Evolutionary conservation across 1,140 invertebrate genomes (phyloP).

Genomic region (Macrobrachium rosenbergii): DNA sequence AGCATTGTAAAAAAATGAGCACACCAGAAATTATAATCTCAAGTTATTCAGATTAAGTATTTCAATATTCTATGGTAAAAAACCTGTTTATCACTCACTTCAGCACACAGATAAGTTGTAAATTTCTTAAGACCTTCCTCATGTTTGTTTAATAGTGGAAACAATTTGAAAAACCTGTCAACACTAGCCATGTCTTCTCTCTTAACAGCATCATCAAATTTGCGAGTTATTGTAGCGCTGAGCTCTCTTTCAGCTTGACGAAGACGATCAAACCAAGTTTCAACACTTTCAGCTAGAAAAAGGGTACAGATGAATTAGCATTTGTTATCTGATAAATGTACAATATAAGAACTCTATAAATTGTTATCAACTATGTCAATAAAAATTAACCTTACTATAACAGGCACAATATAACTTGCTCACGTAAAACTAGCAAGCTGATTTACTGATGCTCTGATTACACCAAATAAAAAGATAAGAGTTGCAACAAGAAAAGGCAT

Average conservation of each 20-base stretch:
- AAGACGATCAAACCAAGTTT: constrained; percentile 85
- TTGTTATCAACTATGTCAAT: too few relatives aligned
- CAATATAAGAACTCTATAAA: too few relatives aligned
- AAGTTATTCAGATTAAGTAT: too few relatives aligned
- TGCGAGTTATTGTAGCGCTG: constrained; percentile 80
- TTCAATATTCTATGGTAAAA: background rate
- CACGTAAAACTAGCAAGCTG: too few relatives aligned
- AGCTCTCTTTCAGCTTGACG: constrained; percentile 87
- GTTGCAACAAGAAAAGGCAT: too few relatives aligned
- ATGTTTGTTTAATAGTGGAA: constrained; percentile 93
- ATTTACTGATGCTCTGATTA: too few relatives aligned
- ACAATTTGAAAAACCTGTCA: constrained; percentile 98
- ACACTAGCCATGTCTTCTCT: constrained; percentile 91
- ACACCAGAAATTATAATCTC: too few relatives aligned
- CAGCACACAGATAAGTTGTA: constrained; percentile 89
- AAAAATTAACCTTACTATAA: too few relatives aligned
- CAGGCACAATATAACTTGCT: too few relatives aligned
- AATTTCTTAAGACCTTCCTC: constrained; percentile 92
- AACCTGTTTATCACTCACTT: constrained; percentile 73
- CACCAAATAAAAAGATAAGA: too few relatives aligned
- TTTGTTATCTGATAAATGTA: too few relatives aligned
- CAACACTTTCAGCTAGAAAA: constrained; percentile 77
- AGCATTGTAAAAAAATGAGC: too few relatives aligned
- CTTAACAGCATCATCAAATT: constrained; percentile 93
- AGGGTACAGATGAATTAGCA: constrained; percentile 33